Conservation (phyloP, 2,113 vertebrate species). For the Malurus cyaneus region DNA sequence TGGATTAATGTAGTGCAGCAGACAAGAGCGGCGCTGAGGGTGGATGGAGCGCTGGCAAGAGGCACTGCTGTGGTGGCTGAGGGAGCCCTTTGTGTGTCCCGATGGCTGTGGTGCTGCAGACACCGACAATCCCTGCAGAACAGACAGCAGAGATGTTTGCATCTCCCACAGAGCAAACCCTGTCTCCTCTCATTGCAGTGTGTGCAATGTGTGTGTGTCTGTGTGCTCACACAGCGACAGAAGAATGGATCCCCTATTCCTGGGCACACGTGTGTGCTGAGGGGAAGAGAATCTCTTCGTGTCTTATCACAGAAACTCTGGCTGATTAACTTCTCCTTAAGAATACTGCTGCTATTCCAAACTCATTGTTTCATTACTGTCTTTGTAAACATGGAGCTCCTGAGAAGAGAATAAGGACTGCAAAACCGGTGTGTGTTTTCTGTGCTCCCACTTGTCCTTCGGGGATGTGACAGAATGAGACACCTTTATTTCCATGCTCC, state of each 20-base stretch:
- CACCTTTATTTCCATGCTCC: background rate
- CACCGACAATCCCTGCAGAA: background rate
- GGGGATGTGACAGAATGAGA: background rate
- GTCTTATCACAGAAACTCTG: background rate
- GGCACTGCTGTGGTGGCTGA: background rate
- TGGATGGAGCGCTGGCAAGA: background rate
- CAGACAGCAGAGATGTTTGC: background rate
- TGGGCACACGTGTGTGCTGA: background rate
- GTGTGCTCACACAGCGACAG: background rate
- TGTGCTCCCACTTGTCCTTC: rapidly evolving
- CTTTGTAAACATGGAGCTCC: background rate
- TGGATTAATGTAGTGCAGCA: conserved; percentile 15
- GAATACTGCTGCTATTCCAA: background rate
- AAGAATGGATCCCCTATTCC: background rate
- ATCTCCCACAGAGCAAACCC: background rate
- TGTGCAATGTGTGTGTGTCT: background rate
- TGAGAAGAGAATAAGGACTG: background rate
- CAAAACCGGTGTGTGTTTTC: background rate
- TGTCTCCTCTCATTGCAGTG: background rate
- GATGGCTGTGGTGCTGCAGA: background rate
- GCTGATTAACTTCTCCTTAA: background rate
- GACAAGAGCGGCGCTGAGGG: background rate
- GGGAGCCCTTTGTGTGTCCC: background rate
- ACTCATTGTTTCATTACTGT: background rate
- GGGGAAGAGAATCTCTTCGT: background rate